phyloP scores from a whole-genome alignment of 2,113 vertebrate species.

The Lucifuga dentata region DNA sequence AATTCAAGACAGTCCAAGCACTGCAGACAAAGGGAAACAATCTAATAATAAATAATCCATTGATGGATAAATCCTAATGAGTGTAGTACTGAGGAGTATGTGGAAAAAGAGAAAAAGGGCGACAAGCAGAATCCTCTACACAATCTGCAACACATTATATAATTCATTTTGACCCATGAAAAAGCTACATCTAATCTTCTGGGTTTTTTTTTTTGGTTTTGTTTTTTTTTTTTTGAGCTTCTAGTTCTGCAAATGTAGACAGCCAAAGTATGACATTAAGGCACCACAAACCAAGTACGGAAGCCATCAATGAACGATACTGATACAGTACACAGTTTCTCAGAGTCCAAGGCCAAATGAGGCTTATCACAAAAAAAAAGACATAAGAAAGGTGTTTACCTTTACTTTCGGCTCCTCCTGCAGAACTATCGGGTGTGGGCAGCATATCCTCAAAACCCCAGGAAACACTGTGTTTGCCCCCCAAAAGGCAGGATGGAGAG shows the following conservation, averaged over 20 bases:
- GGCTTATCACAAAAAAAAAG: background rate
- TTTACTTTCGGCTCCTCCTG: constrained; percentile 92
- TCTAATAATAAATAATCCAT: constrained; percentile 33
- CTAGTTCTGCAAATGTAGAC: background rate
- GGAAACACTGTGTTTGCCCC: constrained; percentile 96
- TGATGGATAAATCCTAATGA: constrained; percentile 30
- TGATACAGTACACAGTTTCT: too few species aligned
- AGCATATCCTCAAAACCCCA: constrained; percentile 99
- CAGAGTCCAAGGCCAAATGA: too few species aligned
- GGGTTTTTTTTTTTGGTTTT: too few species aligned
- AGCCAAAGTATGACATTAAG: too few species aligned
- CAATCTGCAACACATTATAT: background rate
- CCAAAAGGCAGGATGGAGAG: constrained; percentile 95
- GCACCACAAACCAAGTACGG: too few species aligned
- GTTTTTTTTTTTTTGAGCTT: too few species aligned
- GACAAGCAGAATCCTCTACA: background rate
- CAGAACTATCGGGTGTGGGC: constrained; percentile 91
- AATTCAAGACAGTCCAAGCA: constrained; percentile 8
- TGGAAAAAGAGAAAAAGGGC: background rate
- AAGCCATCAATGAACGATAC: too few species aligned
- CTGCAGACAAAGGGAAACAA: constrained; percentile 16
- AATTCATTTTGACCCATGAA: background rate
- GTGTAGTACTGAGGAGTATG: constrained; percentile 1
- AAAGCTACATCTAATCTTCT: background rate
- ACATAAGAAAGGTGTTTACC: constrained; percentile 75